These are phyloP conservation scores for Glossosoma conforme DNA, from an alignment of 1,140 invertebrate species.

Conservation along the genomic window DNA sequence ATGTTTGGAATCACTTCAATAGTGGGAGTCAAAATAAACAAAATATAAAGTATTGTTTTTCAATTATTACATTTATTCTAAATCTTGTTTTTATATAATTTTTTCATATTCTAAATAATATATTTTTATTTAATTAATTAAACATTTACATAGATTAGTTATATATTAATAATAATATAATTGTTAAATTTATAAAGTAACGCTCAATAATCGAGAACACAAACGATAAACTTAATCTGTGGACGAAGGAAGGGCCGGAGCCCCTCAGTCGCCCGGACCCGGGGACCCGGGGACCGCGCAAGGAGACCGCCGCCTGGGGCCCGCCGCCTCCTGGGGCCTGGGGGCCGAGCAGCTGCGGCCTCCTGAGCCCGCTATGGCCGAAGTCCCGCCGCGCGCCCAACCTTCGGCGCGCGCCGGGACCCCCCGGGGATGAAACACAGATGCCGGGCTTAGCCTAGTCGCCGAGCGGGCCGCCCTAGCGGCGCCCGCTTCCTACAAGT, in stretches of 20 bases:
- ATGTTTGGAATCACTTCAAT: too few species aligned
- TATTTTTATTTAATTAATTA: constrained; percentile 37
- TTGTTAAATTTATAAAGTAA: constrained; percentile 27
- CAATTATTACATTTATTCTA: constrained; percentile 34
- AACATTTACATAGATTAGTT: constrained; percentile 32
- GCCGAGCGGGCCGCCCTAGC: neutral
- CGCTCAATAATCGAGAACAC: constrained; percentile 26
- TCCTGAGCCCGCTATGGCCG: constrained; percentile 25
- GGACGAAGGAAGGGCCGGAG: constrained; percentile 16
- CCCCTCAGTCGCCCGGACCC: neutral
- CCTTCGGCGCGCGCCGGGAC: constrained; percentile 4
- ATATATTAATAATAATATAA: constrained; percentile 25
- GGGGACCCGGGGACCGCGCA: neutral
- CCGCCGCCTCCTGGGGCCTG: neutral
- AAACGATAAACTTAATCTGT: constrained; percentile 28
- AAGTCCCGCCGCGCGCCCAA: constrained; percentile 8
- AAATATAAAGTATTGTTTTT: too few species aligned
- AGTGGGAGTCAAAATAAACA: too few species aligned
- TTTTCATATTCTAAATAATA: constrained; percentile 38
- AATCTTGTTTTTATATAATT: constrained; percentile 44
- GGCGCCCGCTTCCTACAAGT: constrained; percentile 7
- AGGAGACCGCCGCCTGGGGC: neutral
- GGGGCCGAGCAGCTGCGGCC: constrained; percentile 17
- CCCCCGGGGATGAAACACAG: constrained; percentile 1
- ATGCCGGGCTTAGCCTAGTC: constrained; percentile 1